Percentiles rank a stretch among this genome's conserved stretches.
Evolutionary conservation across 92 coral and sea anemone species (phyloP).

Genomic region (Micromussa lordhowensis): DNA sequence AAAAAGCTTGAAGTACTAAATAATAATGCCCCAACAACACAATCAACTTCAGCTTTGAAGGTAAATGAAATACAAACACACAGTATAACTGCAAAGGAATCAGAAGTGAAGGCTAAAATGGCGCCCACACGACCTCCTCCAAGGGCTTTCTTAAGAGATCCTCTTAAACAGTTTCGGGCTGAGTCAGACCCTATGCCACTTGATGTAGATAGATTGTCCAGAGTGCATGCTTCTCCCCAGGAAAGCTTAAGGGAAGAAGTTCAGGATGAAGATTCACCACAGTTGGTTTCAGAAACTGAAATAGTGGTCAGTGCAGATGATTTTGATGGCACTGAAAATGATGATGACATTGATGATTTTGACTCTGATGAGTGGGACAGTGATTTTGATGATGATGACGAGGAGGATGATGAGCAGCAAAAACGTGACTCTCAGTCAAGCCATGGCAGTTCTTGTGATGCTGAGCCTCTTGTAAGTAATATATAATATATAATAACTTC

Average conservation of each 20-base stretch:
- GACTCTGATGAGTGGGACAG: constrained; percentile 40
- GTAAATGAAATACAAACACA: not conserved
- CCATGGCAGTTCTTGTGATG: constrained; percentile 35
- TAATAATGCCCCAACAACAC: constrained; percentile 4
- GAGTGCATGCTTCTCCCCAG: not conserved
- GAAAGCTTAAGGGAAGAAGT: not conserved
- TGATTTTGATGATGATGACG: constrained; percentile 60
- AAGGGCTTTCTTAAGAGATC: not conserved
- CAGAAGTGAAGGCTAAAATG: not conserved
- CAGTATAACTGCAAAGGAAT: not conserved
- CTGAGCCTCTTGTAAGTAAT: constrained; percentile 33
- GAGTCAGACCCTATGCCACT: constrained; percentile 69
- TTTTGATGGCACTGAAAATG: not conserved
- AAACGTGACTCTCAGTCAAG: constrained; percentile 29
- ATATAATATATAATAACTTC: too few species aligned
- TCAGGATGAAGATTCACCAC: not conserved
- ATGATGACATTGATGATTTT: constrained; percentile 19
- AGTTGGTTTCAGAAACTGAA: not conserved
- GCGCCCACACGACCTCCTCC: constrained; percentile 39
- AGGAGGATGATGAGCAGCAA: not conserved
- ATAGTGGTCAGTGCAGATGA: not conserved
- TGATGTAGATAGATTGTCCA: constrained; percentile 36
- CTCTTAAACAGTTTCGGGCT: constrained; percentile 12
- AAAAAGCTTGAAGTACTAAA: not conserved
- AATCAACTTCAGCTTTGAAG: not conserved